Base-by-base conservation (phyloP, 2,797 vertebrate genomes). In the Darevskia nairensis region DNA sequence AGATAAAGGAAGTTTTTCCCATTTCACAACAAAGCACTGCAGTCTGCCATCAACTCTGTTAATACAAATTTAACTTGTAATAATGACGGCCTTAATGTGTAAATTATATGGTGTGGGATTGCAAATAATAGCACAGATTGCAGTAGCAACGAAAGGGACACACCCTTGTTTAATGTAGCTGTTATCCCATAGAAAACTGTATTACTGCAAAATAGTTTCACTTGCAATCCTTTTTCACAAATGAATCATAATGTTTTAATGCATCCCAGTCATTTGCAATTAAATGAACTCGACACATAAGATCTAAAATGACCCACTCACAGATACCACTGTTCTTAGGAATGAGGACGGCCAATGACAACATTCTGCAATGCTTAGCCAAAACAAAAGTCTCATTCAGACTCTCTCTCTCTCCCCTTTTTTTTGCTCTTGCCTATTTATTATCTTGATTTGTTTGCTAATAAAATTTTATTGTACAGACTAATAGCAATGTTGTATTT, bases 101-200 rank as follows among this genome's bases (percentile, higher is more conserved):
- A 94, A 95, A 96, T 95, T 94, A 94, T 80, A 93, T 92, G 80
- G 44, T 93, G 80, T 85, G 44, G 32, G 88, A 92, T 92, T 94
- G 90, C 92, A 93, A 84, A 87, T 89, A 94, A 95, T 90, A 93
- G 32, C 71, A 91, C 39, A 91, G 83, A 91, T 95, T 94, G 93
- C 64, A 89, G 79, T 91, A 94, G 79, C 41, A 13, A 46, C 35
- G 71, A 90, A 92, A 92, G 75, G 95, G 82, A 92, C 86, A 61
- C 41, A 17, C 41, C 80, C 64, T 91, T 94, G 85, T 29, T 29
- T 76, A 82, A 69, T 69, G 76, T 80, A 68, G 85, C 76, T 94
- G 86, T 94, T 95, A 90, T 44, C 68, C 27, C 90, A 10, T 79
- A 91, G 79, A 44, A 95, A 94, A 95, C 87, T 41, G 90, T 80